Evolutionary conservation across 2,113 vertebrate genomes (phyloP).

Genomic region (Sturnus vulgaris): DNA sequence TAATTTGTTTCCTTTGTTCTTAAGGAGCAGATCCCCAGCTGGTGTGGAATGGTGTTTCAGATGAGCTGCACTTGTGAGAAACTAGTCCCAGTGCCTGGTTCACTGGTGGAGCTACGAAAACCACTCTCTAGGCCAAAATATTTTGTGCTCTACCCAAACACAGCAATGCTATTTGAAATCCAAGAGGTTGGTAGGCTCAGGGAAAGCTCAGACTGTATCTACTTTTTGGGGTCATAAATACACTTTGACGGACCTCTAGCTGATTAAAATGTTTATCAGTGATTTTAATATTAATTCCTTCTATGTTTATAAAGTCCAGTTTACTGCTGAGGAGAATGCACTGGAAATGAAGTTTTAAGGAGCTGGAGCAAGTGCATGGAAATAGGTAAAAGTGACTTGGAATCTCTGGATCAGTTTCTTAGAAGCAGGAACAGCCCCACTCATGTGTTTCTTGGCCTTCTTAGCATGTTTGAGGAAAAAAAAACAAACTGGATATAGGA

Average conservation of each 20-base stretch:
- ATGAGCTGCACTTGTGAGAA: background rate
- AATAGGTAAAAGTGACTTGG: background rate
- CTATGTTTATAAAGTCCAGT: background rate
- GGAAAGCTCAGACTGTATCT: background rate
- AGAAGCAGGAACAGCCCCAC: background rate
- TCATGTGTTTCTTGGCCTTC: background rate
- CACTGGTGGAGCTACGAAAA: background rate
- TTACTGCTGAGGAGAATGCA: background rate
- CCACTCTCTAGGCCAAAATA: background rate
- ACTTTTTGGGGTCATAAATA: background rate
- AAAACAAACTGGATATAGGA: background rate
- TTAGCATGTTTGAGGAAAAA: background rate
- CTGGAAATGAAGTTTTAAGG: background rate
- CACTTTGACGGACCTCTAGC: background rate
- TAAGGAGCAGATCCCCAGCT: constrained; percentile 9
- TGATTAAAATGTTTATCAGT: background rate
- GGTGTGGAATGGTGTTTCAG: background rate
- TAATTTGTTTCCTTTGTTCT: constrained; percentile 48
- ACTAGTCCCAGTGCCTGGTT: background rate
- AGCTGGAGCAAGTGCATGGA: background rate
- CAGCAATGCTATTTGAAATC: background rate
- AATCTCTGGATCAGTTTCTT: background rate
- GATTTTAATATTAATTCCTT: background rate
- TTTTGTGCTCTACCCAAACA: background rate
- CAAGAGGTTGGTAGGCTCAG: background rate